Conservation (phyloP, 2,113 vertebrate species). For the Atherinomorus stipes region DNA sequence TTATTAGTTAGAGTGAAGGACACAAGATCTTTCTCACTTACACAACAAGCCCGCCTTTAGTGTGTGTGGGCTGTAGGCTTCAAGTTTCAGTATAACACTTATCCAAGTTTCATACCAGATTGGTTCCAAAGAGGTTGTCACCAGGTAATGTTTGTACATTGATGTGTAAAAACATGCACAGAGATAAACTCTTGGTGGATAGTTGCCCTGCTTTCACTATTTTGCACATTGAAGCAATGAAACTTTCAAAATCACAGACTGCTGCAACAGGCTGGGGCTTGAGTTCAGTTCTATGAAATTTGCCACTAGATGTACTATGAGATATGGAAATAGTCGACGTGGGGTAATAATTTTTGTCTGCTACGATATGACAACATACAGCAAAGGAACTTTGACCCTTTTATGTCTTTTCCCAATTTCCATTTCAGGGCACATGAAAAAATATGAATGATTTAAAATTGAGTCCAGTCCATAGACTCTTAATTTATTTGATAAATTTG, state of each 20-base stretch:
- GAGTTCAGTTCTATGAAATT: no score
- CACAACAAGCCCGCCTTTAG: not conserved
- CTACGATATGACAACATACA: not conserved
- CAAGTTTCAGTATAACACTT: constrained; percentile 3
- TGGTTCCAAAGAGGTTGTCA: not conserved
- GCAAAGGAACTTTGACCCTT: not conserved
- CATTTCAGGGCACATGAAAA: no score
- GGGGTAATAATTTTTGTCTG: not conserved
- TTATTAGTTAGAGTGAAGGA: not conserved
- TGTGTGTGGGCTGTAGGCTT: not conserved
- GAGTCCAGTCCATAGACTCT: not conserved
- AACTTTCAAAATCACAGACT: no score
- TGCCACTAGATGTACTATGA: not conserved
- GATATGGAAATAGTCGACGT: not conserved
- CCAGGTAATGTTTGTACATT: not conserved
- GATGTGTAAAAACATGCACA: not conserved
- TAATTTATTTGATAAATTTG: not conserved
- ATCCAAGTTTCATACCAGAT: not conserved
- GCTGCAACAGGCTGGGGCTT: no score
- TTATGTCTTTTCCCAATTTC: not conserved
- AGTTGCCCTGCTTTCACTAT: not conserved
- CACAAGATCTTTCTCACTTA: not conserved
- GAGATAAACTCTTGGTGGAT: not conserved
- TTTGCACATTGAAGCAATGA: not conserved
- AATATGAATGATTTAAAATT: not conserved